Conservation (phyloP, 1,140 invertebrate genomes). For the Proales similis region DNA sequence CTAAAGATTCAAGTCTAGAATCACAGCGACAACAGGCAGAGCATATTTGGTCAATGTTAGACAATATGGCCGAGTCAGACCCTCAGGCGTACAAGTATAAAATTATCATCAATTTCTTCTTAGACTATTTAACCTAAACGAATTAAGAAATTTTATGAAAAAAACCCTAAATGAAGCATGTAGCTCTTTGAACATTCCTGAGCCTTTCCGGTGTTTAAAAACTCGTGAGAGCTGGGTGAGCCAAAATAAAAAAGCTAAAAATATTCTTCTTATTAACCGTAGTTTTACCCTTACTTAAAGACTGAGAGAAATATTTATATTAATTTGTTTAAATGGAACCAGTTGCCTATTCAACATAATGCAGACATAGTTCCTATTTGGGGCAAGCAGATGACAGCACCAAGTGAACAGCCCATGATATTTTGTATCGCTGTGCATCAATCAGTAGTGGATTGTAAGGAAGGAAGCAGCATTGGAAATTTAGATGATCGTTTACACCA, state of each 20-base stretch:
- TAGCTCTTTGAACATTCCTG: constrained; percentile 6
- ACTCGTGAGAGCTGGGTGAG: constrained; percentile 9
- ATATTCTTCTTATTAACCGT: too few species aligned
- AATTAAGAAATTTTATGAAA: constrained; percentile 27
- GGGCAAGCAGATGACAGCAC: too few species aligned
- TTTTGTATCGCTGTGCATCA: too few species aligned
- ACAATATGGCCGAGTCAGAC: constrained; percentile 14
- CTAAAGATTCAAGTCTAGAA: too few species aligned
- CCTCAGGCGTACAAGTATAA: constrained; percentile 35
- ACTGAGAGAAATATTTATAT: constrained; percentile 22
- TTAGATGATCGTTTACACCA: too few species aligned
- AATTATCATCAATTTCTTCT: too few species aligned
- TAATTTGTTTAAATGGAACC: constrained; percentile 26
- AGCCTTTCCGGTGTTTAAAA: constrained; percentile 19
- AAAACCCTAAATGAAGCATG: constrained; percentile 30
- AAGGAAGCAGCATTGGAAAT: too few species aligned
- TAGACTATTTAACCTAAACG: background rate
- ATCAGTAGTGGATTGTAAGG: too few species aligned
- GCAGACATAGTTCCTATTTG: too few species aligned
- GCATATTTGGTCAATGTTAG: constrained; percentile 36
- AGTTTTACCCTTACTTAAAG: too few species aligned
- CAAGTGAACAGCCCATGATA: too few species aligned
- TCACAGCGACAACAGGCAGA: constrained; percentile 15
- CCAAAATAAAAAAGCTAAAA: too few species aligned
- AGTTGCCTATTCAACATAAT: constrained; percentile 25